A percentile compares a stretch with the other conserved stretches of the same genome.
phyloP scores from a whole-genome alignment of 2,797 vertebrate species.

The Pyrocephalus nanus region DNA sequence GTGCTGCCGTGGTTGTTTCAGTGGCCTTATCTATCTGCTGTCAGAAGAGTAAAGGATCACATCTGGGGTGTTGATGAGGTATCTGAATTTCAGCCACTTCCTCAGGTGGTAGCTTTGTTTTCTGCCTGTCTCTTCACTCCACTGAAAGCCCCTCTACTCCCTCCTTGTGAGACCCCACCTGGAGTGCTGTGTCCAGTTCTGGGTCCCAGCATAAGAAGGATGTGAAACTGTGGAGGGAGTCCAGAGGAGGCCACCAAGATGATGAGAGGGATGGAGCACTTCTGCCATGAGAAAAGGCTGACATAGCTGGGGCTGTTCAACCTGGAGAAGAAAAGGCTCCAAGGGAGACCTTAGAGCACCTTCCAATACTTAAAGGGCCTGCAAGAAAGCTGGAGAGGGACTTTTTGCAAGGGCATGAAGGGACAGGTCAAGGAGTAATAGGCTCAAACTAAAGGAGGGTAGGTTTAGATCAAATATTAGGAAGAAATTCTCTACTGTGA shows the following conservation, averaged over 20 bases:
- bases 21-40: neutral
- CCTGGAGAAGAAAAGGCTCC: neutral
- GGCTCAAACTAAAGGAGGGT: neutral
- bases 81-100: neutral
- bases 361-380: neutral
- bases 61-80: neutral
- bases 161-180: neutral
- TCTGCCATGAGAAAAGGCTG: neutral
- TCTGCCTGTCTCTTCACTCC: neutral
- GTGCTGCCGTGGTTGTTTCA: neutral
- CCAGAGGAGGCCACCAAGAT: neutral
- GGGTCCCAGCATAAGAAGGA: neutral
- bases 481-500: neutral
- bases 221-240: neutral
- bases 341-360: neutral
- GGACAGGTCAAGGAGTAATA: neutral
- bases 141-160: neutral
- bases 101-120: neutral
- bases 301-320: neutral
- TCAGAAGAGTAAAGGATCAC: neutral
- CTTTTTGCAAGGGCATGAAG: neutral
- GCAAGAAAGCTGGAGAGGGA: neutral
- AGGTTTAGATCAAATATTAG: neutral
- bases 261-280: neutral
- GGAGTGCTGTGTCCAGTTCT: too few relatives aligned